Evolutionary conservation across 2,113 vertebrate species (phyloP).

Genomic region (Oxyruncus cristatus): DNA sequence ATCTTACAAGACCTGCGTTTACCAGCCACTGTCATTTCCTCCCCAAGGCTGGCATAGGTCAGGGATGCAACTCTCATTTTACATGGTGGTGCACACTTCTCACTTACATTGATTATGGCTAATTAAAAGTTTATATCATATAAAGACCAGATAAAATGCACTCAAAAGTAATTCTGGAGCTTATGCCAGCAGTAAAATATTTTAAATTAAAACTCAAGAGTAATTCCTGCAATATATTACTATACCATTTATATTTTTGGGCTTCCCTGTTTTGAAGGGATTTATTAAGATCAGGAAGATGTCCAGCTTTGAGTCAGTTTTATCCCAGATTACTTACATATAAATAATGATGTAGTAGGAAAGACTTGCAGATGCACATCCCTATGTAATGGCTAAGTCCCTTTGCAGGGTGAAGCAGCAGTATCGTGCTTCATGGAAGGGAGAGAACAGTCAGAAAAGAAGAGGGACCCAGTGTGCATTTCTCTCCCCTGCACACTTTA

Average conservation of each 20-base stretch:
- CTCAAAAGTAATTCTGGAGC: neutral
- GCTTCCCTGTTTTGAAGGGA: neutral
- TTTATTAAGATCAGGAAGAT: neutral
- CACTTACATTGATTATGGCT: neutral
- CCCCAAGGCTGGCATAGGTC: neutral
- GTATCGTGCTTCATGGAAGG: neutral
- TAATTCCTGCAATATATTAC: neutral
- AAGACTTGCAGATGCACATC: fast-evolving
- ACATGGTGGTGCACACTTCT: neutral
- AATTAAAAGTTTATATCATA: constrained; percentile 4
- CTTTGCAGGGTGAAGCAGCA: neutral
- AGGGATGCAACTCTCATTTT: neutral
- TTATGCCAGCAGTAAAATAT: neutral
- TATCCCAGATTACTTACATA: neutral
- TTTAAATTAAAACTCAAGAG: neutral
- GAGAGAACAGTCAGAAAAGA: neutral
- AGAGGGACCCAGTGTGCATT: neutral
- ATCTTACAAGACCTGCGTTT: constrained; percentile 19
- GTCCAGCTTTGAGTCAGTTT: neutral
- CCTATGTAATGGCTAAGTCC: neutral
- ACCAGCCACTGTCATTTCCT: neutral
- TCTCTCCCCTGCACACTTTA: neutral
- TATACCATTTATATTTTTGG: neutral
- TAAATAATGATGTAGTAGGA: neutral
- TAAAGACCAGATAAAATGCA: constrained; percentile 9